A percentile compares a stretch with the other conserved stretches of the same genome.
These are phyloP conservation scores for Heliconius himera DNA, from an alignment of 1,140 invertebrate species.

Conservation along the genomic window DNA sequence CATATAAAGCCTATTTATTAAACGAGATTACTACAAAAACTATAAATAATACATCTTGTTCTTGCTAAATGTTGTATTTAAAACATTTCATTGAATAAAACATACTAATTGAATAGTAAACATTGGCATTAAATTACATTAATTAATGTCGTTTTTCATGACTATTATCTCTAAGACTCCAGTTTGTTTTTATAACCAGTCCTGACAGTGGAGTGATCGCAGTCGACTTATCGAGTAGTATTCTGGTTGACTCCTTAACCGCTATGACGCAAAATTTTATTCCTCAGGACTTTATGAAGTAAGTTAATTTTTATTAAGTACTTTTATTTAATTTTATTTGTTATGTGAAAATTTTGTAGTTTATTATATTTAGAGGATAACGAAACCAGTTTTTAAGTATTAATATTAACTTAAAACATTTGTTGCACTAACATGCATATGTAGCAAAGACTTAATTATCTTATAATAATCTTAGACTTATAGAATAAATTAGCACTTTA, in stretches of 20 bases:
- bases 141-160: conserved; percentile 6
- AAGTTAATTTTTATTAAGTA: conserved; percentile 37
- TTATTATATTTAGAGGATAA: not conserved
- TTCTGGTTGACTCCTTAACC: conserved; percentile 61
- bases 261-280: conserved; percentile 54
- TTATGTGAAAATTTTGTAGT: not conserved
- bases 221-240: conserved; percentile 56
- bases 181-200: conserved; percentile 19
- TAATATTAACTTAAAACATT: not conserved
- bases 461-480: not conserved
- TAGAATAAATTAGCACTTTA: not conserved
- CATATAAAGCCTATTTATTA: not conserved
- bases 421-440: not conserved
- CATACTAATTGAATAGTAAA: not conserved
- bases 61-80: not conserved
- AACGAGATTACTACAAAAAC: not conserved
- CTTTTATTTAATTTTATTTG: not conserved
- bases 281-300: conserved; percentile 62
- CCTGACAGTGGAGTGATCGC: conserved; percentile 55
- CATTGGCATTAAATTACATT: conserved; percentile 12
- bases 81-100: not conserved
- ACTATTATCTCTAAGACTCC: not conserved
- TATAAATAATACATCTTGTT: not conserved
- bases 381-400: not conserved
- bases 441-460: not conserved